These are phyloP conservation scores for Trematocara stigmaticum DNA, from an alignment of 2,113 vertebrate genomes.

Conservation along the genomic window DNA sequence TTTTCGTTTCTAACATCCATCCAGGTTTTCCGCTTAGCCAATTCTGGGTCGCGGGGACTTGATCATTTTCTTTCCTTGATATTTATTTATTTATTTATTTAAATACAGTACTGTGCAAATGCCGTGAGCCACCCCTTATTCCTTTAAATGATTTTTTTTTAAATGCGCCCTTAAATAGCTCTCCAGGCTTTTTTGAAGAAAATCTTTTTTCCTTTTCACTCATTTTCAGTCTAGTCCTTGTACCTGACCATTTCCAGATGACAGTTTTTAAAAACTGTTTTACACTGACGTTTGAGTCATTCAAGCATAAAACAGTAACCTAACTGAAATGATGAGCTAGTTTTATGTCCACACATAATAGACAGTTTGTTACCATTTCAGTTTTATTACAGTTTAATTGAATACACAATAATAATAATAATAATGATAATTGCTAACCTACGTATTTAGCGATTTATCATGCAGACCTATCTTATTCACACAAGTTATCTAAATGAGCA, in stretches of 20 bases:
- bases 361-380: background rate
- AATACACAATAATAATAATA: background rate
- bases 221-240: background rate
- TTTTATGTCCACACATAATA: background rate
- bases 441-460: background rate
- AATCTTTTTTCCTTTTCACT: background rate
- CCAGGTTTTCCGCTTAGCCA: background rate
- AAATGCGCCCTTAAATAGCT: background rate
- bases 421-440: background rate
- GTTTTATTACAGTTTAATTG: background rate
- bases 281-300: background rate
- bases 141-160: rapidly evolving
- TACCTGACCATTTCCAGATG: background rate
- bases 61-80: background rate
- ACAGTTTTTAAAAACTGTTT: background rate
- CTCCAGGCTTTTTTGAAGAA: background rate
- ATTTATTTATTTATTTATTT: background rate
- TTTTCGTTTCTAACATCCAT: background rate
- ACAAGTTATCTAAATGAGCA: background rate
- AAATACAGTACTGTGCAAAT: background rate
- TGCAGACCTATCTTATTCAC: background rate
- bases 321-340: background rate
- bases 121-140: background rate
- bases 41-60: background rate
- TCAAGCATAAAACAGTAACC: background rate